A percentile compares a stretch with the other conserved stretches of the same genome.
Conservation (phyloP, 2,113 vertebrate genomes). For the Oophaga pumilio region DNA sequence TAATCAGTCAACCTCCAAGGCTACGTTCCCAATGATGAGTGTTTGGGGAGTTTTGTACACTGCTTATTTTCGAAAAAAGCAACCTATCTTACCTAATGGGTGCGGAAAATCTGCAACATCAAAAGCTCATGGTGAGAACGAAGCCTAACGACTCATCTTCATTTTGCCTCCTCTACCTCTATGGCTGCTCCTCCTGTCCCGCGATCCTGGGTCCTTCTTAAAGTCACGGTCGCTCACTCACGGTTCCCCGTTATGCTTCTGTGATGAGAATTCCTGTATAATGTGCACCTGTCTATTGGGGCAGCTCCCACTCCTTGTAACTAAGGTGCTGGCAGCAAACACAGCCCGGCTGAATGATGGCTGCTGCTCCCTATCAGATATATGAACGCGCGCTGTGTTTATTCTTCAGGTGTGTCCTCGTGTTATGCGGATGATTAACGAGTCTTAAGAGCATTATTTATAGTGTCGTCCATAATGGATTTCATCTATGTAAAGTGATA, state of each 20-base stretch:
- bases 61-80: no score
- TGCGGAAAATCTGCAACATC: no score
- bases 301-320: slow-evolving; percentile 1
- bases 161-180: not conserved
- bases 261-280: not conserved
- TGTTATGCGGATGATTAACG: not conserved
- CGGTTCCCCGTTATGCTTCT: not conserved
- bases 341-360: not conserved
- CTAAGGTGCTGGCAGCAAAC: not conserved
- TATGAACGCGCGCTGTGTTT: not conserved
- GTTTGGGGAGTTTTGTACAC: no score
- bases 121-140: no score
- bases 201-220: not conserved
- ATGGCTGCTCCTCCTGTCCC: not conserved
- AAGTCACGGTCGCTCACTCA: not conserved
- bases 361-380: not conserved
- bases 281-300: not conserved
- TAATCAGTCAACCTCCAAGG: no score
- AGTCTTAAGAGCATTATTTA: not conserved
- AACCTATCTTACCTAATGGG: no score
- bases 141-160: not conserved
- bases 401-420: not conserved
- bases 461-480: not conserved
- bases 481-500: no score
- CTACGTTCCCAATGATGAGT: no score